phyloP scores from a whole-genome alignment of 1,140 invertebrate genomes.

The Oryzaephilus surinamensis region DNA sequence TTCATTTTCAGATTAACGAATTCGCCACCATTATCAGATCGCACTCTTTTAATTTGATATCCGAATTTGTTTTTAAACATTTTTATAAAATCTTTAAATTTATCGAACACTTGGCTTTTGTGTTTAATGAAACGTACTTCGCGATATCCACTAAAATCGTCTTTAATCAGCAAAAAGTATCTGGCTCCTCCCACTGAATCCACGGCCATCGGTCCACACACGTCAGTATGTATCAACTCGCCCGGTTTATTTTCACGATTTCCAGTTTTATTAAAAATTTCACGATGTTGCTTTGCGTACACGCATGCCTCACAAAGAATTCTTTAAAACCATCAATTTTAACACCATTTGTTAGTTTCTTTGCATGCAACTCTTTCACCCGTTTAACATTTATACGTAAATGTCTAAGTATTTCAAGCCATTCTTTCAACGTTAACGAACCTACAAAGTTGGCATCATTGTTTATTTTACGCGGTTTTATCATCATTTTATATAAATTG shows the following conservation, averaged over 20 bases:
- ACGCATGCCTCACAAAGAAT: constrained; percentile 33
- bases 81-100: background rate
- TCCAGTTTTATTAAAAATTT: constrained; percentile 20
- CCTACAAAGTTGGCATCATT: background rate
- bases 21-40: no score
- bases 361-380: background rate
- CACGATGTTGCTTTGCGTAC: constrained; percentile 28
- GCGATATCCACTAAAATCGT: constrained; percentile 30
- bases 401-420: constrained; percentile 4
- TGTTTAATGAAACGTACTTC: constrained; percentile 31
- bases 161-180: constrained; percentile 27
- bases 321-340: constrained; percentile 1
- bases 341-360: background rate
- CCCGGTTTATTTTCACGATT: constrained; percentile 23
- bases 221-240: constrained; percentile 17
- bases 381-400: constrained; percentile 6
- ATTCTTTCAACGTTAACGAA: background rate
- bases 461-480: no score
- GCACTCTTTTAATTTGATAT: background rate
- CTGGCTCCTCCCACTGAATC: constrained; percentile 14
- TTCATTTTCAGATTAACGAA: no score
- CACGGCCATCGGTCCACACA: constrained; percentile 13
- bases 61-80: background rate
- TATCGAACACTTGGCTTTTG: background rate
- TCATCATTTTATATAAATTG: no score